Evolutionary conservation across 2,888 invertebrate genomes (phyloP).

Genomic region (Spisula subtruncata): DNA sequence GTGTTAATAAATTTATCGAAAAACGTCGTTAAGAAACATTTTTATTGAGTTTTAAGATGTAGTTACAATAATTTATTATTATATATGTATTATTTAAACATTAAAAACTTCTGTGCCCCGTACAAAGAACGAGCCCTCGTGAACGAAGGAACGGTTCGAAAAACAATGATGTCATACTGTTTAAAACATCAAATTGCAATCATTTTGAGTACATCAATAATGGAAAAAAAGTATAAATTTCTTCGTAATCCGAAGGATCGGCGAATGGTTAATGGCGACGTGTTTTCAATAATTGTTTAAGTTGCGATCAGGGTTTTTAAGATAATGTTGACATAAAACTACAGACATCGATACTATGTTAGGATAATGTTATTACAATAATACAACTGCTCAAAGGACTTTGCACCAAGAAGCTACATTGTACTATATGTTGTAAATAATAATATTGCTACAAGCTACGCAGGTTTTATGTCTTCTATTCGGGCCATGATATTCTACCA

Average conservation of each 20-base stretch:
- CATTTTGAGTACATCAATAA: neutral
- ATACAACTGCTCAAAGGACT: neutral
- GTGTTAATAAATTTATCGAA: neutral
- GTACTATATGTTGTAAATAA: neutral
- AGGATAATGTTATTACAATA: neutral
- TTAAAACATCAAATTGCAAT: neutral
- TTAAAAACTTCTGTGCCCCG: too few species aligned
- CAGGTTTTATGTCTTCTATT: neutral
- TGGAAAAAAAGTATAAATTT: neutral
- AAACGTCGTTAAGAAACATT: neutral
- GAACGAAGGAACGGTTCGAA: neutral
- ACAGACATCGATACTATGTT: neutral
- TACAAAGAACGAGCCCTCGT: too few species aligned
- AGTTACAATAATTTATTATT: too few species aligned
- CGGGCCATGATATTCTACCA: neutral
- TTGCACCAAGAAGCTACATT: neutral
- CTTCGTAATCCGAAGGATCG: neutral
- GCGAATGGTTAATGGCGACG: neutral
- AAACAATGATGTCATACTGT: neutral
- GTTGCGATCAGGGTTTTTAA: neutral
- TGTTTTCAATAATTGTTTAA: slow-evolving; percentile 24
- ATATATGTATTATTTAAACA: too few species aligned
- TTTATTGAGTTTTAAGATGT: too few species aligned
- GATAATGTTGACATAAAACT: neutral
- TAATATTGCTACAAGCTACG: neutral